Evolutionary conservation across 2,113 vertebrate species (phyloP).

Genomic region (Seriola quinqueradiata): DNA sequence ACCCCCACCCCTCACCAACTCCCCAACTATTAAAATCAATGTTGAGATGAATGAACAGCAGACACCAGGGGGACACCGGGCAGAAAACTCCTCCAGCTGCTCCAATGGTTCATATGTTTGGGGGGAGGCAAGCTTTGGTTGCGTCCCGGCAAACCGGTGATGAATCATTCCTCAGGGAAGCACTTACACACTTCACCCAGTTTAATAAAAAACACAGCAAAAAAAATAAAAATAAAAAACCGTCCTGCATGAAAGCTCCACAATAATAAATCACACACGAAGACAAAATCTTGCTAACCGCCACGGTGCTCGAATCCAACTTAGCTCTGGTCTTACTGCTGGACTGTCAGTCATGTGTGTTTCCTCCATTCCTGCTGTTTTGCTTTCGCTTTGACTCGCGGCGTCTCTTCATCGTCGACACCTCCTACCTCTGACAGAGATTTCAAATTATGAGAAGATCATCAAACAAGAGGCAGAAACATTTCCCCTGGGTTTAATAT

Average conservation of each 20-base stretch:
- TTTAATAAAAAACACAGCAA: conserved; percentile 72
- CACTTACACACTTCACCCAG: conserved; percentile 71
- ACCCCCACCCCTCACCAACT: background rate
- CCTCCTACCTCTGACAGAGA: conserved; percentile 20
- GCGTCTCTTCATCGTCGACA: conserved; percentile 28
- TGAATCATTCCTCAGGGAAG: conserved; percentile 74
- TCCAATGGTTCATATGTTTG: conserved; percentile 71
- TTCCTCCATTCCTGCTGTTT: conserved; percentile 30
- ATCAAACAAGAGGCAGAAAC: conserved; percentile 45
- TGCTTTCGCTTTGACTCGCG: conserved; percentile 27
- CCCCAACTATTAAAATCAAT: conserved; percentile 72
- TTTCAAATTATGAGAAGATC: conserved; percentile 51
- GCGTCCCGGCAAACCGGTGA: conserved; percentile 50
- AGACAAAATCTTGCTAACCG: conserved; percentile 36
- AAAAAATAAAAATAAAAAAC: background rate
- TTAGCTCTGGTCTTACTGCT: conserved; percentile 17
- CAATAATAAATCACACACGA: conserved; percentile 70
- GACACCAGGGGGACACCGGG: conserved; percentile 57
- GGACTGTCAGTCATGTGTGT: conserved; percentile 46
- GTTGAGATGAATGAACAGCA: conserved; percentile 67
- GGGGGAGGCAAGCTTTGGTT: conserved; percentile 53
- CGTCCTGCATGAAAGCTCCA: conserved; percentile 57
- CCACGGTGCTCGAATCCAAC: conserved; percentile 39
- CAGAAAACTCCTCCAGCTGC: conserved; percentile 58
- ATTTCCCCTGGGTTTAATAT: conserved; percentile 22